A percentile compares a stretch with the other conserved stretches of the same genome.
These are phyloP conservation scores for Drosophila serrata DNA, from an alignment of 1,140 invertebrate genomes.

Conservation along the genomic window DNA sequence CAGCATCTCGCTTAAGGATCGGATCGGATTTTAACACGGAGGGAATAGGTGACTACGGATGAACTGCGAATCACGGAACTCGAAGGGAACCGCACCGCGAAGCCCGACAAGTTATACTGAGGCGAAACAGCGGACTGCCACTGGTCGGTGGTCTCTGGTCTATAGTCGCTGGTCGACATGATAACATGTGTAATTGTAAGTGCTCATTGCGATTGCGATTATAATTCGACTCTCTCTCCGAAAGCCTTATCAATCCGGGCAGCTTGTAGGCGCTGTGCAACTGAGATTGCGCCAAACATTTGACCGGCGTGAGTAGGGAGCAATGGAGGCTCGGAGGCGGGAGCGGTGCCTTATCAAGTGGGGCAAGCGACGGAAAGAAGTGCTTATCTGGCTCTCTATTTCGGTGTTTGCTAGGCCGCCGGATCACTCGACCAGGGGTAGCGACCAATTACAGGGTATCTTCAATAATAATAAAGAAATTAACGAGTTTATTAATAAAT, in stretches of 20 bases:
- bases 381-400: conserved; percentile 48
- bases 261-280: conserved; percentile 15
- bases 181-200: conserved; percentile 82
- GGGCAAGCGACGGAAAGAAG: conserved; percentile 47
- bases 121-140: conserved; percentile 22
- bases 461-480: background rate
- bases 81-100: conserved; percentile 54
- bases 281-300: conserved; percentile 68
- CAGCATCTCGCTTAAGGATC: conserved; percentile 56
- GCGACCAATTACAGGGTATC: conserved; percentile 9
- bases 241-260: conserved; percentile 67
- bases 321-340: background rate
- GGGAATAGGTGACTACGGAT: conserved; percentile 21
- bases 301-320: conserved; percentile 23
- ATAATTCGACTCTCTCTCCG: conserved; percentile 71
- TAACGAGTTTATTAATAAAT: background rate
- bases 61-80: conserved; percentile 10
- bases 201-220: conserved; percentile 80
- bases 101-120: conserved; percentile 65
- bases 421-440: background rate
- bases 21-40: conserved; percentile 11
- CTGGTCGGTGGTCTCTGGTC: conserved; percentile 7
- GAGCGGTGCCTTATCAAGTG: conserved; percentile 62
- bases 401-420: conserved; percentile 52
- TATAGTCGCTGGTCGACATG: conserved; percentile 29